Conservation (phyloP, 2,797 vertebrate species). For the Clangula hyemalis region DNA sequence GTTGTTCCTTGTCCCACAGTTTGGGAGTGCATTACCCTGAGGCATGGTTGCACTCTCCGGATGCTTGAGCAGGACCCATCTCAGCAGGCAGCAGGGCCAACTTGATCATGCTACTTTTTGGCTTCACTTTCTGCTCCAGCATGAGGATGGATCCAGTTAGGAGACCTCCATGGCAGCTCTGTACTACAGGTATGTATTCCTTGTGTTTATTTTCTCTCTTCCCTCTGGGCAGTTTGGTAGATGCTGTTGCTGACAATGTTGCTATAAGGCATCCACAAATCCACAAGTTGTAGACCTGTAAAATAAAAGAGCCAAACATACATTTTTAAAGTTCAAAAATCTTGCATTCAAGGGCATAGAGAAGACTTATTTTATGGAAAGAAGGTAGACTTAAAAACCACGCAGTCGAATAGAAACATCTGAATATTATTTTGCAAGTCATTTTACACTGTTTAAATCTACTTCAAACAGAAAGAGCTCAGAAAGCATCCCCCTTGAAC, state of each 20-base stretch:
- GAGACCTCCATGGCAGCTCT: background rate
- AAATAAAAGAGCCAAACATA: background rate
- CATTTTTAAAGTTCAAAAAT: background rate
- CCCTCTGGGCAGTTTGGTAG: background rate
- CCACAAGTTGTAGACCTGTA: background rate
- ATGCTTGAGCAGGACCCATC: rapidly evolving
- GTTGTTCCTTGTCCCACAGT: background rate
- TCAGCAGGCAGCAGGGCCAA: background rate
- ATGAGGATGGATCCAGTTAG: background rate
- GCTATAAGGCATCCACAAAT: background rate
- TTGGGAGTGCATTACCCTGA: rapidly evolving
- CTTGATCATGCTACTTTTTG: background rate
- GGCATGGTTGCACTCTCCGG: rapidly evolving
- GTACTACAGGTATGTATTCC: background rate
- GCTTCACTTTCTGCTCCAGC: background rate
- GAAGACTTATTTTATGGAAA: background rate
- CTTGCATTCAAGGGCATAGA: background rate
- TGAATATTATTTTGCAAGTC: background rate
- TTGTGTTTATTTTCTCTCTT: background rate
- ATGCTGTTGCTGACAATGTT: background rate
- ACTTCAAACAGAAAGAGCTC: background rate
- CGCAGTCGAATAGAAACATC: background rate
- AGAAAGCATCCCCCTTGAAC: background rate
- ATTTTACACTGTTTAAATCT: background rate
- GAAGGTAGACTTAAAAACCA: background rate